phyloP scores from a whole-genome alignment of 2,113 vertebrate genomes.

The Oncorhynchus mykiss region DNA sequence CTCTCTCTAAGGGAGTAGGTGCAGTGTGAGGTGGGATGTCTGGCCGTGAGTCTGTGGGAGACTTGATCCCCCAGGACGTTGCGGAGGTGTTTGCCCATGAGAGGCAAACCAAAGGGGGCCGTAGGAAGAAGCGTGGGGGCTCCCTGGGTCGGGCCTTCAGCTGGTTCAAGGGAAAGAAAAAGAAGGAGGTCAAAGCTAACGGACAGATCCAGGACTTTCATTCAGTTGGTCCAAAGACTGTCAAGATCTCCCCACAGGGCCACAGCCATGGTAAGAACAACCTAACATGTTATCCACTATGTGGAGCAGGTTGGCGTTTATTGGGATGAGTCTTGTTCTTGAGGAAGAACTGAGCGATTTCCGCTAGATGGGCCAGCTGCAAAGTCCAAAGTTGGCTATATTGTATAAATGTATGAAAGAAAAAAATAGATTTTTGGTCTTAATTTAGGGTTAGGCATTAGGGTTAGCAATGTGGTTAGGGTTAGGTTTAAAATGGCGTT shows the following conservation, averaged over 20 bases:
- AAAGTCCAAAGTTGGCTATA: no score
- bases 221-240: conserved; percentile 46
- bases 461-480: no score
- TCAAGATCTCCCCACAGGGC: conserved; percentile 40
- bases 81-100: conserved; percentile 74
- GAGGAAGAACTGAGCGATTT: no score
- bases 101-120: conserved; percentile 64
- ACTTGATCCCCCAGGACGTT: conserved; percentile 77
- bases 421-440: no score
- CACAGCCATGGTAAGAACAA: conserved; percentile 55
- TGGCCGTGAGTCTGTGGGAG: conserved; percentile 72
- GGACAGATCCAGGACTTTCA: conserved; percentile 57
- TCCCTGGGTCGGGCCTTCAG: conserved; percentile 60
- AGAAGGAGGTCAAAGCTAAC: conserved; percentile 41
- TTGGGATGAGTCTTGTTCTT: no score
- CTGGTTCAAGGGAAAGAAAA: conserved; percentile 70
- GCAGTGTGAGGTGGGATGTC: conserved; percentile 63
- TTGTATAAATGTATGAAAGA: no score
- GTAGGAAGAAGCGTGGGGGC: conserved; percentile 71
- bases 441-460: no score
- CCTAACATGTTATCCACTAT: background rate
- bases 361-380: no score
- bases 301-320: no score
- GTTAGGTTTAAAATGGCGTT: no score
- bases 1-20: conserved; percentile 39